Conservation (phyloP, 2,113 vertebrate species). For the Laterallus jamaicensis region DNA sequence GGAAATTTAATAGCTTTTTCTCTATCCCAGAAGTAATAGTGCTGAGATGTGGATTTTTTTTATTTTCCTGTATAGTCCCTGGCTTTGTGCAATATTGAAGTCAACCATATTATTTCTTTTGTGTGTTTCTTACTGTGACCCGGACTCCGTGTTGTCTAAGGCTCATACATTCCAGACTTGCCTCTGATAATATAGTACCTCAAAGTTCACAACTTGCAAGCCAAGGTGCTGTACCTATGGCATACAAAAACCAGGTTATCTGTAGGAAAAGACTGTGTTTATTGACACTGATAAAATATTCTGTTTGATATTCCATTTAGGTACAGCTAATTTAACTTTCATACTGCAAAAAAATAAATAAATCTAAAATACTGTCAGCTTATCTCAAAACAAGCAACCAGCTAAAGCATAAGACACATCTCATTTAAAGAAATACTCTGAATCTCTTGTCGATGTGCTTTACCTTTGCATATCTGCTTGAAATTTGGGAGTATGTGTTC, state of each 20-base stretch:
- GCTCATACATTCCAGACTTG: not conserved
- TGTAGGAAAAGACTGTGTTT: not conserved
- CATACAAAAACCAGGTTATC: not conserved
- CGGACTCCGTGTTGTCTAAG: not conserved
- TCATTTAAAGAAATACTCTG: not conserved
- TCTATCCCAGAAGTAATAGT: not conserved
- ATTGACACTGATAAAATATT: not conserved
- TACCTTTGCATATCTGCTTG: not conserved
- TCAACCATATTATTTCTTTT: not conserved
- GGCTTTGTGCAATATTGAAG: not conserved
- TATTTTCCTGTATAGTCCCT: not conserved
- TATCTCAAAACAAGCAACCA: not conserved
- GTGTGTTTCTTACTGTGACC: not conserved
- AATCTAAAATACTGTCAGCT: not conserved
- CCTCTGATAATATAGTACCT: not conserved
- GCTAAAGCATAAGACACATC: not conserved
- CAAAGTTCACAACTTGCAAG: not conserved
- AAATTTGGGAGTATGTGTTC: not conserved
- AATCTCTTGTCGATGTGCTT: accelerated
- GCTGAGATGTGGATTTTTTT: not conserved
- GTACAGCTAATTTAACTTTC: not conserved
- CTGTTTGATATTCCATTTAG: not conserved
- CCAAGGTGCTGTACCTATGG: not conserved
- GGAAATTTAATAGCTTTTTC: not conserved
- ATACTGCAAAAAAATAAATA: not conserved